phyloP scores from a whole-genome alignment of 2,797 vertebrate genomes.

The Staurois parvus region DNA sequence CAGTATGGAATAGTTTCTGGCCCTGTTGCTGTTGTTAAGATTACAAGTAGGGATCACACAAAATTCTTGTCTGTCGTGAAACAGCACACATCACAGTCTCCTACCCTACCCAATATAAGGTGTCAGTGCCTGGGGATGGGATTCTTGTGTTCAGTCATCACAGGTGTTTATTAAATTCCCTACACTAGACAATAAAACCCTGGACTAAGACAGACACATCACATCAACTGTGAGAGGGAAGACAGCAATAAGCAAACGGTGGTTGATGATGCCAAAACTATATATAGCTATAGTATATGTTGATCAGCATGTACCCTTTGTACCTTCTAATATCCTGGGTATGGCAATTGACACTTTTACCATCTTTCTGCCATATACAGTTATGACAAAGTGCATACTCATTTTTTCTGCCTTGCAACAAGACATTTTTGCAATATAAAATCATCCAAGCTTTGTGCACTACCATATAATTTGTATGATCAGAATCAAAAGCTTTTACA shows the following conservation, averaged over 20 bases:
- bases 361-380: no score
- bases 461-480: no score
- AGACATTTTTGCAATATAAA: no score
- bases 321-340: no score
- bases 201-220: background rate
- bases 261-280: no score
- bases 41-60: background rate
- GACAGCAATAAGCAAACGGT: background rate
- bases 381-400: no score
- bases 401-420: no score
- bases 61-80: background rate
- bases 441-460: no score
- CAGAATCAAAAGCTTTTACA: no score
- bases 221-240: background rate
- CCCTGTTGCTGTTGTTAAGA: background rate
- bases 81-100: background rate
- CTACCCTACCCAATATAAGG: background rate
- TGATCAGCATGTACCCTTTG: no score
- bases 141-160: conserved; percentile 39
- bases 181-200: conserved; percentile 14
- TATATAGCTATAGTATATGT: no score
- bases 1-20: background rate
- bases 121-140: conserved; percentile 34
- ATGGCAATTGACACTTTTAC: no score
- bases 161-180: conserved; percentile 46